A percentile compares a stretch with the other conserved stretches of the same genome.
Evolutionary conservation across 2,113 vertebrate species (phyloP).

Genomic region (Eublepharis macularius): DNA sequence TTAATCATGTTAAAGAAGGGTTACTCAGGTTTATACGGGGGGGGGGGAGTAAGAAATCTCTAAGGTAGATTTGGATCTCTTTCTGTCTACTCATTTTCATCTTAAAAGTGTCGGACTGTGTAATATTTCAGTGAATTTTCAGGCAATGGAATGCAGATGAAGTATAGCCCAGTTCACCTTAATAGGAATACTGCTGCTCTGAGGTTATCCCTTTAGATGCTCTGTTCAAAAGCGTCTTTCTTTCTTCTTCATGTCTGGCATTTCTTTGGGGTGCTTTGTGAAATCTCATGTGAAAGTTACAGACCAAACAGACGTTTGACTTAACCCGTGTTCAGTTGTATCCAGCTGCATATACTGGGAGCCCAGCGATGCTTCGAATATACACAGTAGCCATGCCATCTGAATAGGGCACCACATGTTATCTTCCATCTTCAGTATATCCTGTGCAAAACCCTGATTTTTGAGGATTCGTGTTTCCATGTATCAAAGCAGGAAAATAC

Average conservation of each 20-base stretch:
- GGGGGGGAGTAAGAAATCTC: background rate
- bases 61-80: background rate
- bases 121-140: background rate
- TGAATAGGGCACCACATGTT: too few species aligned
- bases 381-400: too few species aligned
- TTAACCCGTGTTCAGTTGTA: too few species aligned
- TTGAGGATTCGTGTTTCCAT: too few species aligned
- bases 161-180: background rate
- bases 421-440: too few species aligned
- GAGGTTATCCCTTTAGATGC: background rate
- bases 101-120: background rate
- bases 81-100: background rate
- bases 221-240: background rate
- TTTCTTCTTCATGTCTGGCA: background rate
- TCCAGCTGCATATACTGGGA: too few species aligned
- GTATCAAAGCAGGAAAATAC: too few species aligned
- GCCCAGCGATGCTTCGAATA: too few species aligned
- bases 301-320: too few species aligned
- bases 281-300: background rate
- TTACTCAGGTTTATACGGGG: background rate
- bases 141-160: background rate
- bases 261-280: background rate
- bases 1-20: background rate
- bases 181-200: background rate
- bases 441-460: too few species aligned